Conservation (phyloP, 2,797 vertebrate genomes). For the Macroramphosus scolopax region DNA sequence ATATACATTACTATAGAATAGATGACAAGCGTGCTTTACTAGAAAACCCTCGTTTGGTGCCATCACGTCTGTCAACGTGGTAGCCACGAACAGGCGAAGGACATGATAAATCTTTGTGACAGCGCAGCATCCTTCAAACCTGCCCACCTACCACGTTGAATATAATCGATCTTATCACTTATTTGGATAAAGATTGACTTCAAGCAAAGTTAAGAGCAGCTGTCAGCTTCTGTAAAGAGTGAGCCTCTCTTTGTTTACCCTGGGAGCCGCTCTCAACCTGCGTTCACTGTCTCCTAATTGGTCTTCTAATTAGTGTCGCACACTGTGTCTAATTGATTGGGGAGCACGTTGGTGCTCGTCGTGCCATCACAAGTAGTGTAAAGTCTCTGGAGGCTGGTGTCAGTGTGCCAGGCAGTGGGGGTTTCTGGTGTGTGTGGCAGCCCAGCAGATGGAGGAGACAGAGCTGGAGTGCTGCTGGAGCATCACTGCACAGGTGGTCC, state of each 20-base stretch:
- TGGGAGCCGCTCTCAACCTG: background rate
- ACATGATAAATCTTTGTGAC: background rate
- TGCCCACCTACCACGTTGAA: background rate
- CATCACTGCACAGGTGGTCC: constrained; percentile 30
- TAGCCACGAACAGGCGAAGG: constrained; percentile 14
- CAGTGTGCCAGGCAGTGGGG: background rate
- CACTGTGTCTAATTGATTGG: constrained; percentile 30
- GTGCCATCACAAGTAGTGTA: constrained; percentile 5
- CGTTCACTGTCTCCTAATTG: constrained; percentile 15
- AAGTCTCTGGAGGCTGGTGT: constrained; percentile 7
- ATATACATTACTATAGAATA: too few relatives aligned
- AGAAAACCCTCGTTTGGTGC: background rate
- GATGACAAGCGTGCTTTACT: too few relatives aligned
- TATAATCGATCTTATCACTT: background rate
- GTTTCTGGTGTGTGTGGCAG: constrained; percentile 10
- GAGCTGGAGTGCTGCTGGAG: constrained; percentile 1
- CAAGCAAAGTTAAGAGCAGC: background rate
- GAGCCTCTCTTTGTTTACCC: constrained; percentile 20
- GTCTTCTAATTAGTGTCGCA: constrained; percentile 9
- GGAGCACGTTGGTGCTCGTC: constrained; percentile 1
- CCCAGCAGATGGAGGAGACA: background rate
- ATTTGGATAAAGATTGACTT: background rate
- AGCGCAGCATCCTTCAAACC: background rate
- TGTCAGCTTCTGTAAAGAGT: background rate
- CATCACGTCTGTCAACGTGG: background rate